Evolutionary conservation across 2,797 vertebrate genomes (phyloP).

Genomic region (Acipenser transmontanus): DNA sequence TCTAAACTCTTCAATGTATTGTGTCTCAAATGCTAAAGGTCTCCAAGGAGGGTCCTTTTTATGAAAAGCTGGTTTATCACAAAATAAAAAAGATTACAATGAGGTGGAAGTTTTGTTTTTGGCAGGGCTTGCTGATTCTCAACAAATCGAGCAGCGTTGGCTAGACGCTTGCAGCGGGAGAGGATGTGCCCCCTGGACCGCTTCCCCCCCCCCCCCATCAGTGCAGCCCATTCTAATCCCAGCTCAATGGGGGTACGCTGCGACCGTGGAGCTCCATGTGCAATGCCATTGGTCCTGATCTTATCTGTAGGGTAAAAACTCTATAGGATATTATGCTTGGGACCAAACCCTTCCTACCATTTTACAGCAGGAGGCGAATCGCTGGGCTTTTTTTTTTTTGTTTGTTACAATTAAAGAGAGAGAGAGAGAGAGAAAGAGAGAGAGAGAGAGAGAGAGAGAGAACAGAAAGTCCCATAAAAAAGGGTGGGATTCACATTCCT

Average conservation of each 20-base stretch:
- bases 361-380: slow-evolving; percentile 61
- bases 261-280: slow-evolving; percentile 33
- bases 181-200: slow-evolving; percentile 32
- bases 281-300: slow-evolving; percentile 56
- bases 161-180: slow-evolving; percentile 32
- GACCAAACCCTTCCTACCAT: slow-evolving; percentile 91
- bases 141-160: slow-evolving; percentile 49
- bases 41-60: slow-evolving; percentile 44
- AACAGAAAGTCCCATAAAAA: neutral
- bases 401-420: slow-evolving; percentile 1
- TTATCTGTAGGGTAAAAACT: slow-evolving; percentile 65
- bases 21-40: slow-evolving; percentile 45
- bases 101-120: slow-evolving; percentile 43
- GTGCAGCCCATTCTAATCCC: slow-evolving; percentile 34
- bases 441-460: neutral
- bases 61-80: slow-evolving; percentile 43
- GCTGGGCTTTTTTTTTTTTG: slow-evolving; percentile 25
- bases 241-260: slow-evolving; percentile 32
- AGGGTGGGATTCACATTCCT: neutral
- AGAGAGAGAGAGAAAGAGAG: neutral
- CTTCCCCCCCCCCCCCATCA: slow-evolving; percentile 23
- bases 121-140: slow-evolving; percentile 22
- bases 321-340: slow-evolving; percentile 66
- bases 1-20: slow-evolving; percentile 28
- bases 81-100: slow-evolving; percentile 46